These are phyloP conservation scores for Spicauda simplicius DNA, from an alignment of 2,888 invertebrate species.

Conservation along the genomic window DNA sequence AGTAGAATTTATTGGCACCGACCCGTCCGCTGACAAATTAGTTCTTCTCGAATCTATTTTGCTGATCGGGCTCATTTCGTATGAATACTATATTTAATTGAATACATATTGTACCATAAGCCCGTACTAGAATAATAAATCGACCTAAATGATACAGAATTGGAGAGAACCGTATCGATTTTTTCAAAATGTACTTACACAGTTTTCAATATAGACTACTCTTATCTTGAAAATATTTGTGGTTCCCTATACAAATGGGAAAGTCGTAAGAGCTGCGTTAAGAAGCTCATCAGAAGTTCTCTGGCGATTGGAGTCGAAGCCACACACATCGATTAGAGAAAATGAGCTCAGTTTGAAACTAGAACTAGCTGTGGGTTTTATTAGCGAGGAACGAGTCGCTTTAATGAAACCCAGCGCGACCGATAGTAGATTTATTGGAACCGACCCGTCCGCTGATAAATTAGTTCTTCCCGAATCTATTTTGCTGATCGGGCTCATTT, in stretches of 20 bases:
- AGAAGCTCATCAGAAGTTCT: too few species aligned
- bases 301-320: background rate
- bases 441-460: slow-evolving; percentile 30
- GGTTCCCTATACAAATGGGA: too few species aligned
- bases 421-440: slow-evolving; percentile 28
- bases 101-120: background rate
- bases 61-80: background rate
- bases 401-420: slow-evolving; percentile 15
- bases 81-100: background rate
- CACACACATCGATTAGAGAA: slow-evolving; percentile 13
- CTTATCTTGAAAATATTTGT: too few species aligned
- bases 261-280: too few species aligned
- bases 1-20: slow-evolving; percentile 29
- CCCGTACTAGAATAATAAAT: background rate
- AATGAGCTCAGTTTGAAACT: slow-evolving; percentile 23
- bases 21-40: slow-evolving; percentile 31
- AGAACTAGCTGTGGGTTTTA: slow-evolving; percentile 7
- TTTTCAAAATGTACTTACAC: too few species aligned
- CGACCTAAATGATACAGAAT: too few species aligned
- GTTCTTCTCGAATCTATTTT: slow-evolving; percentile 4
- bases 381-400: slow-evolving; percentile 8
- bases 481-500: background rate
- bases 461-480: slow-evolving; percentile 14
- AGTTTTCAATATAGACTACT: too few species aligned
- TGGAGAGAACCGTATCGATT: too few species aligned